Percentiles rank a stretch among this genome's conserved stretches.
These are phyloP conservation scores for Ophthalmolycus amberensis DNA, from an alignment of 2,113 vertebrate species.

Conservation along the genomic window DNA sequence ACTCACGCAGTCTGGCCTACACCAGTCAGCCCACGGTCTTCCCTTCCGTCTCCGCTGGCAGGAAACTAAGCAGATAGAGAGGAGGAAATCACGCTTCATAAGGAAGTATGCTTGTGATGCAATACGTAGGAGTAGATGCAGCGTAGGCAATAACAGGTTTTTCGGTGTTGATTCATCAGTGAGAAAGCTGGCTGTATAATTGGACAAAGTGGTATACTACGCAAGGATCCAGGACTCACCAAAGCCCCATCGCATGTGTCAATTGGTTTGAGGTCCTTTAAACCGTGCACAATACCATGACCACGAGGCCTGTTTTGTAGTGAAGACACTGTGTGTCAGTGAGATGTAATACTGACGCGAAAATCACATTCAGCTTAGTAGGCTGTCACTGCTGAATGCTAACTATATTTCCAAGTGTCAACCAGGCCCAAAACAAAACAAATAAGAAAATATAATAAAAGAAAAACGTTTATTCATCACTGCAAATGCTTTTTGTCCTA, in stretches of 20 bases:
- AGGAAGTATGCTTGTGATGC: constrained; percentile 28
- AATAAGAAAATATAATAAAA: not conserved
- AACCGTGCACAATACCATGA: not conserved
- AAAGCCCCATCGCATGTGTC: not conserved
- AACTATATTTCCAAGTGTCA: not conserved
- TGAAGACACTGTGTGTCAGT: not conserved
- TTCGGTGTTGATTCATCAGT: constrained; percentile 22
- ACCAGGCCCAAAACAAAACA: not conserved
- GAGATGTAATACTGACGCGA: not conserved
- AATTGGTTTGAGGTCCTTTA: not conserved
- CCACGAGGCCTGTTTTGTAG: not conserved
- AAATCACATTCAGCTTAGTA: not conserved
- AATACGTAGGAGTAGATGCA: constrained; percentile 11
- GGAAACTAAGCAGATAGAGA: constrained; percentile 39
- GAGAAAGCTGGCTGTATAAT: not conserved
- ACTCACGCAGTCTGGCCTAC: constrained; percentile 52
- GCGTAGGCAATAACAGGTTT: constrained; percentile 3
- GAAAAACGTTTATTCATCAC: fast-evolving
- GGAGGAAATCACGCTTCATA: constrained; percentile 47
- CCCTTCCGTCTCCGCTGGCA: constrained; percentile 13
- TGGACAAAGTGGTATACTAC: not conserved
- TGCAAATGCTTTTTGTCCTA: not conserved
- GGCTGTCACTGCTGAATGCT: not conserved
- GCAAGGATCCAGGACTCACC: not conserved
- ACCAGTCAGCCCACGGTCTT: constrained; percentile 27